Conservation (phyloP, 2,888 invertebrate species). For the Caenorhabditis wallacei region DNA sequence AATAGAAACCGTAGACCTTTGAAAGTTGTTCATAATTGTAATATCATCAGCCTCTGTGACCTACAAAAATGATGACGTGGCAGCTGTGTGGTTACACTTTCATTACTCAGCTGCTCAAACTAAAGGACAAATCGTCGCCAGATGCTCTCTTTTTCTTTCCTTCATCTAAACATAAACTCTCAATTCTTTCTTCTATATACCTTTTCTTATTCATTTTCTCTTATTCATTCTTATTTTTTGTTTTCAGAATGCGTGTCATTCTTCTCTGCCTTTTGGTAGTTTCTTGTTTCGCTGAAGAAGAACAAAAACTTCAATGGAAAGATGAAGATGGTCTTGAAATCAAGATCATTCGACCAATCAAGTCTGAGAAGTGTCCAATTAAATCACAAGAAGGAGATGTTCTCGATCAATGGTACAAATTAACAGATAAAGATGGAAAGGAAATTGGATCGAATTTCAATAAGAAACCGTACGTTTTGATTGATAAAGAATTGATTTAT, state of each 20-base stretch:
- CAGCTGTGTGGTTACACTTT: conserved; percentile 51
- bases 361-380: conserved; percentile 81
- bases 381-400: conserved; percentile 78
- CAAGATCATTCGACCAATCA: conserved; percentile 81
- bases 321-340: conserved; percentile 81
- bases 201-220: background rate
- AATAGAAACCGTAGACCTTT: too few species aligned
- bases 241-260: conserved; percentile 48
- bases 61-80: conserved; percentile 47
- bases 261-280: conserved; percentile 47
- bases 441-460: conserved; percentile 83
- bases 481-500: background rate
- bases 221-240: background rate
- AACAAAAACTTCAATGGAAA: conserved; percentile 81
- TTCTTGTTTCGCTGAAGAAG: conserved; percentile 68
- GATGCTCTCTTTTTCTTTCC: conserved; percentile 35
- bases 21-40: too few species aligned
- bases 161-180: conserved; percentile 39
- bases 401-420: conserved; percentile 81
- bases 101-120: conserved; percentile 37
- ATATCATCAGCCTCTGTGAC: too few species aligned
- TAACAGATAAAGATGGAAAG: conserved; percentile 82
- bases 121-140: conserved; percentile 15
- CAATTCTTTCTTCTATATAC: conserved; percentile 12
- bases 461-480: conserved; percentile 80